Evolutionary conservation across 2,888 invertebrate species (phyloP).

Genomic region (Griposia aprilina): DNA sequence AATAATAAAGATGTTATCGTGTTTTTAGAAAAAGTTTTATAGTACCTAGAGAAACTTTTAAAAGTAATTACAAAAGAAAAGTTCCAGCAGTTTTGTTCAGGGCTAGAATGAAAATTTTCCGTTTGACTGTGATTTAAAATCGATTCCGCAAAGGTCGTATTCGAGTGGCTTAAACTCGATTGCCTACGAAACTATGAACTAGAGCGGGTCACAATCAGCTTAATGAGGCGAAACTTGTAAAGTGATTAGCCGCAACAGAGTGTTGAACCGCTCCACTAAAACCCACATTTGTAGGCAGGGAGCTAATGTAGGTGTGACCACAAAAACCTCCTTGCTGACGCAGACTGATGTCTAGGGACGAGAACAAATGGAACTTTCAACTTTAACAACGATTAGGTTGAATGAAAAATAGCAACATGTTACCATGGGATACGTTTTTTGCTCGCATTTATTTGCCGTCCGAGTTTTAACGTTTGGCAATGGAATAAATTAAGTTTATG

Average conservation of each 20-base stretch:
- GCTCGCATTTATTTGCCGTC: conserved; percentile 32
- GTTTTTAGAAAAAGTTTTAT: not conserved
- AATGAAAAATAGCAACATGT: conserved; percentile 72
- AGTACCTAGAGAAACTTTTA: not conserved
- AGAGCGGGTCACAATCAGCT: conserved; percentile 67
- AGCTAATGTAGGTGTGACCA: conserved; percentile 72
- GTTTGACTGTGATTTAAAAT: conserved; percentile 29
- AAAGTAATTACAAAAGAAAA: conserved; percentile 6
- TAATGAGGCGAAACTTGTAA: conserved; percentile 78
- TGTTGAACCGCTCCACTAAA: conserved; percentile 73
- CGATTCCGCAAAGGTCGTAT: conserved; percentile 16
- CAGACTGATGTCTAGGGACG: conserved; percentile 77
- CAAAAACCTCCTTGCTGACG: conserved; percentile 80
- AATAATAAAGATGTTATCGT: conserved; percentile 7
- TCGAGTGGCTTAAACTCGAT: conserved; percentile 37
- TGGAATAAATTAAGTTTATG: not conserved
- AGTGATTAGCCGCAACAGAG: conserved; percentile 76
- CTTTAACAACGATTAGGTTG: conserved; percentile 71
- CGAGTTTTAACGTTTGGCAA: conserved; percentile 29
- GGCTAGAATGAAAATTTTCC: not conserved
- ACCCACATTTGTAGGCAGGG: conserved; percentile 69
- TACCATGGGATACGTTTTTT: conserved; percentile 61
- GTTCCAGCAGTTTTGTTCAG: not conserved
- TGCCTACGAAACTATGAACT: conserved; percentile 62
- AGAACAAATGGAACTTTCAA: conserved; percentile 78